A percentile compares a stretch with the other conserved stretches of the same genome.
Evolutionary conservation across 2,888 invertebrate species (phyloP).

Genomic region (Tethea ocularis): DNA sequence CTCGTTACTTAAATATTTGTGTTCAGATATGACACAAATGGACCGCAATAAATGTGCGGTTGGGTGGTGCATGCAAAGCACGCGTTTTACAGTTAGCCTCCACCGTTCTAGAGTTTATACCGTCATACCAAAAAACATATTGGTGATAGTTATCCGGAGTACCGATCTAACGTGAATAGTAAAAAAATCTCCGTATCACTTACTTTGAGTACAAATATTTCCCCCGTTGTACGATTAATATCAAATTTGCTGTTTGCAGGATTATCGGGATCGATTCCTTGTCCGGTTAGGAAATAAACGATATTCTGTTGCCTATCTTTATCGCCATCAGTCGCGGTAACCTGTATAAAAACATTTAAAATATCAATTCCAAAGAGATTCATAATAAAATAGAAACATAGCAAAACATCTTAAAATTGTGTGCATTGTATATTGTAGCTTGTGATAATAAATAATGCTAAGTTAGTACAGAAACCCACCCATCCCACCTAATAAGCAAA

Average conservation of each 20-base stretch:
- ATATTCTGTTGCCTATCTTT: constrained; percentile 97
- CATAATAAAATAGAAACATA: not conserved
- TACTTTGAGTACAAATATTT: constrained; percentile 97
- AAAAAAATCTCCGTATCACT: constrained; percentile 44
- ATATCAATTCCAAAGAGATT: not conserved
- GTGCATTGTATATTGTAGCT: not conserved
- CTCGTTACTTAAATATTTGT: constrained; percentile 55
- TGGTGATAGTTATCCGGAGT: not conserved
- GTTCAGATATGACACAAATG: constrained; percentile 53
- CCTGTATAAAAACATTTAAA: constrained; percentile 81
- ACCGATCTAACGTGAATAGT: not conserved
- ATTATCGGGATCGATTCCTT: constrained; percentile 97
- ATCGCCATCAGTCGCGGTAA: constrained; percentile 97
- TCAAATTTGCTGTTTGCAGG: constrained; percentile 98
- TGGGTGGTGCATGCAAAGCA: constrained; percentile 63
- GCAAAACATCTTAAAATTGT: not conserved
- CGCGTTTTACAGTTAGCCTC: constrained; percentile 37
- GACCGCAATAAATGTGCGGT: constrained; percentile 62
- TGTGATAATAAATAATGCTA: not conserved
- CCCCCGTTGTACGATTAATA: constrained; percentile 97
- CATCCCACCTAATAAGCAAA: not conserved
- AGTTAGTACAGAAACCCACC: not conserved
- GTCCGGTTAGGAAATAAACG: constrained; percentile 97
- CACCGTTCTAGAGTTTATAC: constrained; percentile 36
- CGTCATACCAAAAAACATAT: not conserved